A percentile compares a stretch with the other conserved stretches of the same genome.
Conservation (phyloP, 2,113 vertebrate species). For the Lycaon pictus region DNA sequence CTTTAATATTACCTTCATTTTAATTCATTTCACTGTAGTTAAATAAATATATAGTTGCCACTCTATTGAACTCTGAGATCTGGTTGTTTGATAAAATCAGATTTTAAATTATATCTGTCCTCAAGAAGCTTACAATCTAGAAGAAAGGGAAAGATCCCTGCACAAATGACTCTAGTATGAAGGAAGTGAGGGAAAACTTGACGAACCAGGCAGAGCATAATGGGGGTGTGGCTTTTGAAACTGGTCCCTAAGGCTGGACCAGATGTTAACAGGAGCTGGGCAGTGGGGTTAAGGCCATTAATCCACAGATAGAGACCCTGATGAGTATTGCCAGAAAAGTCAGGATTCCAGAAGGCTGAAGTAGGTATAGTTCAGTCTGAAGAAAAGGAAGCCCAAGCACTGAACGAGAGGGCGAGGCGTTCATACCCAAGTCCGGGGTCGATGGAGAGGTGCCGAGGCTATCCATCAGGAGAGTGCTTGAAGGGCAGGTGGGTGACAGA, state of each 20-base stretch:
- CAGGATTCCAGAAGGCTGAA: neutral
- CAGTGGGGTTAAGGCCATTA: neutral
- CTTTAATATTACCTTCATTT: neutral
- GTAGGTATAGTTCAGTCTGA: neutral
- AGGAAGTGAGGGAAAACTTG: too few species aligned
- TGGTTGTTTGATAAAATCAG: neutral
- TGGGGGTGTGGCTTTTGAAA: neutral
- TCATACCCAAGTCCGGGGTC: neutral
- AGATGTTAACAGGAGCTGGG: neutral
- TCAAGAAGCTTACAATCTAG: neutral
- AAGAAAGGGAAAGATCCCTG: neutral
- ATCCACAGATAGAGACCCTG: neutral
- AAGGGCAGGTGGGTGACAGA: too few species aligned
- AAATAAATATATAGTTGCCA: neutral
- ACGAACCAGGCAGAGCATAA: rapidly evolving
- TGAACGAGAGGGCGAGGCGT: neutral
- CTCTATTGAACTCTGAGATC: neutral
- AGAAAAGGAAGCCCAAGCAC: neutral
- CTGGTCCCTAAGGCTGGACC: neutral
- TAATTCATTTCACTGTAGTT: neutral
- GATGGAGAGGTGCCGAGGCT: neutral
- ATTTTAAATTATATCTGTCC: neutral
- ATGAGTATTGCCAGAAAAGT: neutral
- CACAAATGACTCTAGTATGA: neutral
- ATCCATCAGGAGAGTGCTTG: neutral